Evolutionary conservation across 2,797 vertebrate species (phyloP), one percentile per base, ranked within the genome.

Genomic region (Fratercula arctica): DNA sequence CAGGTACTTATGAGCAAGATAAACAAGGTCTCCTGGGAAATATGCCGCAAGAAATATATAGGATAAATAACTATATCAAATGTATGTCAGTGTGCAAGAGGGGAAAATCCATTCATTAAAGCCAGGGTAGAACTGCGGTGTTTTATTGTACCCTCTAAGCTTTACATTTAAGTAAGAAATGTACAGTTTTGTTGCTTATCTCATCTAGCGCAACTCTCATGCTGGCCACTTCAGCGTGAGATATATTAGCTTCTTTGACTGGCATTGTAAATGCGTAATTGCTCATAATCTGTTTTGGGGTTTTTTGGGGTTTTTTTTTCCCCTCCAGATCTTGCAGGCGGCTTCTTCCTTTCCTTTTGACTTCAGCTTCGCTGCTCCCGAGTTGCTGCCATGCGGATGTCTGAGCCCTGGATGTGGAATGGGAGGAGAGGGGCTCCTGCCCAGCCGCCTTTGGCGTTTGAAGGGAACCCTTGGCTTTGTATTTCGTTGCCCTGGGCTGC

Each of bases 31-130:
- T 94, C 97, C 88, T 85, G 90, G 95, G 97, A 93, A 97, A 96
- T 98, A 96, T 78, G 95, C 79, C 19, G 4, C 84, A 86, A 95
- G 96, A 96, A 98, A 97, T 96, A 96, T 97, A 97, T 97, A 94
- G 97, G 95, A 96, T 97, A 97, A 97, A 96, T 97, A 98, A 97
- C 96, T 96, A 81, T 89, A 63, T 98, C 95, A 95, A 97, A 96
- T 95, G 87, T 96, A 74, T 97, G 95, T 94, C 97, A 94, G 79
- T 79, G 89, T 91, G 89, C 95, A 78, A 76, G 94, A 90, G 91
- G 94, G 93, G 90, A 50, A 93, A 97, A 97, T 96, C 95, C 96
- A 87, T 98, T 98, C 96, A 96, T 97, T 97, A 96, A 93, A 97
- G 95, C 78, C 85, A 46, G 64, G 83, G 82, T 94, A 96, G 95